Base-by-base conservation (phyloP, 2,888 invertebrate species). In the Nomada ruficornis region DNA sequence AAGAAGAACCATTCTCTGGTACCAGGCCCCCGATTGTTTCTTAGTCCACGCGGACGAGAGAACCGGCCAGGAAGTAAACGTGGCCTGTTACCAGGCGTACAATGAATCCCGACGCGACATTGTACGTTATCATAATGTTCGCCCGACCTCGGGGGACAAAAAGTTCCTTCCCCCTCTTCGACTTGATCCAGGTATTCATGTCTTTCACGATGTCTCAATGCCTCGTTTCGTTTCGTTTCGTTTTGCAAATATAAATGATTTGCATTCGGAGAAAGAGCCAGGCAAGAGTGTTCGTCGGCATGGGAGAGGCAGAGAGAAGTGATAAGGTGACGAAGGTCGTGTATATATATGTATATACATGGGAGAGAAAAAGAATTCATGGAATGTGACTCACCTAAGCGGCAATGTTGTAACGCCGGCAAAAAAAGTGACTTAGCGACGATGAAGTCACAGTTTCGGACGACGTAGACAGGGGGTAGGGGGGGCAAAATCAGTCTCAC, bases 401-500 rank as follows among this genome's bases (percentile, higher is more conserved):
- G 70, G 80, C 80, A 68, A 70, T 79, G 87, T 83, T 64, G 85
- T 67, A 76, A 62, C 81, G 74, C 67, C 81, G 70, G 68, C 77
- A 76, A 67, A 65, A 47, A 64, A 83, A 64, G 54, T 36, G 65
- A 62, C 23, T 55, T 74, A 42, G 70, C 69, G 60, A 57, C 68
- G 82, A 75, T 69, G 76, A 71, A 75, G 80, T 76, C 74, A 76
- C 74, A 47, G 79, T 65, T 69, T 63, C 13, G 52, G 77, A 52
- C 52, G 70, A 73, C 50, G 54, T 60, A 54, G 71, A 67, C 70
- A 77, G 82, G 85, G 82, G 70, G 82, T 55, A 72, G 86, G 86
- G 88, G 86, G 83, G 83, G 88, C 88, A 86, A 89, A 88, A 86
- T 89, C 84, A 83, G 88, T 86, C 75, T 80, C 86, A 86, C 76